Base-by-base conservation (phyloP, 1,140 invertebrate species). In the Neodiprion lecontei region DNA sequence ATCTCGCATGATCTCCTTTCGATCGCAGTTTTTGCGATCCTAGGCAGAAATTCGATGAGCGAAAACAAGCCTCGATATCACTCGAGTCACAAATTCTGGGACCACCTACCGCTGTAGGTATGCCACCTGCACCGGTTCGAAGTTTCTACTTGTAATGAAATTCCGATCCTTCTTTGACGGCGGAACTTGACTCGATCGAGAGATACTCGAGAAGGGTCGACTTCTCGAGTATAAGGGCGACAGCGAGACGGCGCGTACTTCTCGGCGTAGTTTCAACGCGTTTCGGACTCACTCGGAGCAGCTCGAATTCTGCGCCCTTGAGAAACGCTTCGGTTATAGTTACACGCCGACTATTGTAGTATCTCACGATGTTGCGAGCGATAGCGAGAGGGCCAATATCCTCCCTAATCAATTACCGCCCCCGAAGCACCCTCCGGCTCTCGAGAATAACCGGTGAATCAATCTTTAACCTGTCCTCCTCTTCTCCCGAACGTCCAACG, bases 371-470 rank as follows among this genome's bases (percentile, higher is more conserved):
- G 28, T 5, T 0, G 28, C 28, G 28, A 40, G 28, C 28, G 53
- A 61, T 61, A 61, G 4, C 28, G 53, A 61, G 53, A 61, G 53
- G 1, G 53, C 53, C 53, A 61, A 61, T 61, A 61, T 61, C 53
- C 53, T 61, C 53, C n/a, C 53, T 61, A 61, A 61, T 61, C 53
- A 61, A 61, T 61, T 61, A 61, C 53, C n/a, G 53, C n/a, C 53
- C 50, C n/a, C 4, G n/a, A 17, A 61, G n/a, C 8, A 5, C 53
- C 53, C 28, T 40, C 3, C 11, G 53, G 11, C 53, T 9, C n/a
- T 61, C 53, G 5, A 61, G 53, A 4, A 12, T 40, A 40, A 61
- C 53, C 53, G 53, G n/a, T 61, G 9, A 17, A 61, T 61, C 53
- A 61, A 61, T 61, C 53, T 61, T 61, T 61, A 61, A 61, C 53